Evolutionary conservation across 2,888 invertebrate genomes (phyloP), one percentile per base, ranked within the genome.

Genomic region (Megalurothrips usitatus): DNA sequence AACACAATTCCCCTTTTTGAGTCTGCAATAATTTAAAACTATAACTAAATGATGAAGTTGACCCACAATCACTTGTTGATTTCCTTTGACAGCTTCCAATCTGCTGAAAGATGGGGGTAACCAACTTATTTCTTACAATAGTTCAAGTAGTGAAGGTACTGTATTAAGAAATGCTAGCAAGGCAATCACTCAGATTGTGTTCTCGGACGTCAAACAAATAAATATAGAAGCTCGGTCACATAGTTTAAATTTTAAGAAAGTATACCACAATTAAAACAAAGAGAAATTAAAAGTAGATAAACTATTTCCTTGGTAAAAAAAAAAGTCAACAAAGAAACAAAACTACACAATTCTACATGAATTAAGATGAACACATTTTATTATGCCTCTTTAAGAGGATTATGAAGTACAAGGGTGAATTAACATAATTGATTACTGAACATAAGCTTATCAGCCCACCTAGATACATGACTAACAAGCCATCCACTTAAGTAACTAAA

Each of bases 341-440:
- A 58, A 19, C n/a, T 58, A 58, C 1, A 75, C 23, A 75, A 75
- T 75, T 23, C 26, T 23, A 75, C 23, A 26, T 26, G 23, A 26
- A 75, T 26, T 12, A 75, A n/a, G 23, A 68, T 75, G 68, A 75
- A 75, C 68, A 75, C 68, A 75, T 26, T 75, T 43, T 43, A 43
- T 43, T 43, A 26, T 23, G 68, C 68, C 68, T 26, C 68, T 26
- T 26, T 1, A 26, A 23, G 68, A 75, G 68, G 26, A 10, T 10
- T 12, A 12, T 23, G 9, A 75, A 75, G 68, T 75, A 75, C 68
- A 75, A 75, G 26, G 26, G 23, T 75, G n/a, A 75, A 75, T 23
- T 75, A 26, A 75, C 26, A 75, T 26, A 11, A 75, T 26, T 26
- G 23, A 75, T 75, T 58, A 58, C 58, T 58, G 58, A 58, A 75